Evolutionary conservation across 2,888 invertebrate species (phyloP), one percentile per base, ranked within the genome.

Genomic region (Biston betularia): DNA sequence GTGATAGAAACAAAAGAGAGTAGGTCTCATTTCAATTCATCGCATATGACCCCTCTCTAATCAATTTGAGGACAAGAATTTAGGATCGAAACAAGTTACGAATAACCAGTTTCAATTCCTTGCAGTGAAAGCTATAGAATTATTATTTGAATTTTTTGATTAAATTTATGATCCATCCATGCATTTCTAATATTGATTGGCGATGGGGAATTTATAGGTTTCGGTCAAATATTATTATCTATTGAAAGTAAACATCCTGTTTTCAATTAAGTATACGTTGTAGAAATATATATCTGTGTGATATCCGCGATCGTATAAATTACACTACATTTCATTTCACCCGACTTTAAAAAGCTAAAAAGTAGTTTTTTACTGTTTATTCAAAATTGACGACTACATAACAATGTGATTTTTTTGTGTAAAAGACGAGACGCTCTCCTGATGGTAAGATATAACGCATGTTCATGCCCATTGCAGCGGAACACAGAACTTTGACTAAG

Each of bases 41-140:
- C 14, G 10, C 12, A 33, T 54, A 54, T 9, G 33, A 44, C 6
- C 42, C 42, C 54, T 42, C 33, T 4, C 7, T n/a, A 42, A 24
- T 33, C 42, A 46, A 15, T 10, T 14, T 48, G n/a, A 62, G 45
- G 42, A 33, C 48, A 62, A 63, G 50, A 59, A 44, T 58, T 33
- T 53, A 49, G 24, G 42, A 61, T 50, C 4, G 14, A 46, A 61
- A 61, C 61, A 38, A 53, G 61, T 61, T 61, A 48, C 42, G 15
- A 15, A 4, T 33, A 61, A 57, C 61, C 52, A 65, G 62, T 66
- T 66, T 44, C 11, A 10, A 62, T 44, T 56, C 61, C 46, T 56
- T 35, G 57, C 46, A 60, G 65, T 57, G 65, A 66, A 66, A 66
- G 65, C 61, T 46, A 42, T 24, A n/a, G 49, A 65, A 45, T 44